Base-by-base conservation (phyloP, 2,888 invertebrate genomes). In the Ophion ventricosus region DNA sequence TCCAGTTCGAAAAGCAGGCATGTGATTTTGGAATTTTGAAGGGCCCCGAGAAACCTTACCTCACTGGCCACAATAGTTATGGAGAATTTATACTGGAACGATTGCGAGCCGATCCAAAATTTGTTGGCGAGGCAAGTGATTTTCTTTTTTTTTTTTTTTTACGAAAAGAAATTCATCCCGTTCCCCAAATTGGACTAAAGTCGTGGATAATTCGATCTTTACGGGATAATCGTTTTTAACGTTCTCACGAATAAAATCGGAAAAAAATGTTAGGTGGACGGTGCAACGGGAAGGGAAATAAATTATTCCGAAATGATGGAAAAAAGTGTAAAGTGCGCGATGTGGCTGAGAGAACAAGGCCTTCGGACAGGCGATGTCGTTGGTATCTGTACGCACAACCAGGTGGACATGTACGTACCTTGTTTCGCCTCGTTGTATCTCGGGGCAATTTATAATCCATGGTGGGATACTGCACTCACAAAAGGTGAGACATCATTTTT, bases 311-410 rank as follows among this genome's bases (percentile, higher is more conserved):
- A 89, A 17, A 88, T 92, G 85, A 63, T 64, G 57, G 88, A 91
- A 7, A 85, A 88, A 8, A 85, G 83, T 11, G 81, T 91, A 4
- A 90, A 90, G 76, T 92, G 92, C 40, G 91, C 91, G 0, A 69
- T 91, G 7, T 92, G 92, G 92, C 7, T 92, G 79, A 86, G 85
- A 64, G 87, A 90, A 23, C 85, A 90, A 79, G 89, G 90, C 0
- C 61, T 92, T 1, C 63, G 74, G 26, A 66, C 78, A 0, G 87
- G 86, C 2, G 92, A 92, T 40, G 78, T 92, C 1, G 64, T 92
- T 25, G 78, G 78, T 7, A 67, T 91, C 35, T 91, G 90, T 17
- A 88, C 91, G 0, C 86, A 89, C 40, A 91, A 91, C 83, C 89
- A 89, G 1, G 40, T 89, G 5, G 89, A 92, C 63, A 81, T 81